Evolutionary conservation across 2,888 invertebrate genomes (phyloP), one percentile per base, ranked within the genome.

Genomic region (Hydroisotoma schaefferi): DNA sequence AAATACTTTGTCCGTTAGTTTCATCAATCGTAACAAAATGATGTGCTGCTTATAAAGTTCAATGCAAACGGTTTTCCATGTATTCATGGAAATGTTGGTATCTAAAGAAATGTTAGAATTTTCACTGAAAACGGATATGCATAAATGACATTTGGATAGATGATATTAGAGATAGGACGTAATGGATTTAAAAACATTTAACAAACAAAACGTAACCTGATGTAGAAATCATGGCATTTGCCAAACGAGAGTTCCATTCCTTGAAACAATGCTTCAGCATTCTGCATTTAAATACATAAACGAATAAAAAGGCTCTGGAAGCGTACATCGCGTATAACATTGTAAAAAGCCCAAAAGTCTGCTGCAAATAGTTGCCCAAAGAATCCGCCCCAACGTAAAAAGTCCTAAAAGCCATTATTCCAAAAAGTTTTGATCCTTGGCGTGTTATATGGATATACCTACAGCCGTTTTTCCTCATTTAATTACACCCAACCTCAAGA

Each of bases 271-370:
- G 47, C 27, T 61, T 37, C 3, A 67, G 57, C 1, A 69, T 46
- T 44, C 60, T 52, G 27, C 59, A 59, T 47, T 65, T 59, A 44
- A 67, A 69, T 0, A 58, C 57, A 57, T 59, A 69, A 1, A 69
- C 20, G 29, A 69, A 56, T 8, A 69, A 48, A 1, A 69, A 33
- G 0, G 61, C 52, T 49, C 65, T 44, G 5, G 67, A 67, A 5
- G 65, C 57, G 38, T 65, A 69, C 46, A 69, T 61, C 18, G 55
- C 61, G 48, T 69, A 69, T 18, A 69, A 20, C 15, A 67, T 46
- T 15, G 48, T 57, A 10, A 54, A 25, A 28, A 67, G 22, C n/a
- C 63, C 67, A 53, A 63, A 59, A 2, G 15, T 23, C 23, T 15
- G 22, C 6, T 23, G 25, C 6, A 3, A 8, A 15, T 10, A 46